Conservation (phyloP, 2,113 vertebrate species). For the Scomber scombrus region DNA sequence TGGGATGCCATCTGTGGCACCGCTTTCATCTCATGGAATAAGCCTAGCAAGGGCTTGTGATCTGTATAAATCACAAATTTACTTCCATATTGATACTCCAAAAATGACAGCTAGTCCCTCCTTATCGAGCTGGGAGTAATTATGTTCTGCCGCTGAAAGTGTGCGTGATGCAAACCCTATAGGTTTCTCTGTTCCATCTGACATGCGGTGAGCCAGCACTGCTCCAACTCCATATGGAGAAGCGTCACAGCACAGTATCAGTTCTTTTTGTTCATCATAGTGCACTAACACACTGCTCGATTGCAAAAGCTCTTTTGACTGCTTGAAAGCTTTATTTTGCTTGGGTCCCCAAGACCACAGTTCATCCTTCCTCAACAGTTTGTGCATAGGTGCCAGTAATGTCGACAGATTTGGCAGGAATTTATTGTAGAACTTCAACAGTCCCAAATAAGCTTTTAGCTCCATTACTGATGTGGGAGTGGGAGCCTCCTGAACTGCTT, state of each 20-base stretch:
- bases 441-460: constrained; percentile 31
- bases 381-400: constrained; percentile 17
- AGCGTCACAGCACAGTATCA: too few relatives aligned
- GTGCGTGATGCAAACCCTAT: not conserved
- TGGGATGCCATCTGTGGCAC: too few relatives aligned
- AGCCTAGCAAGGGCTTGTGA: too few relatives aligned
- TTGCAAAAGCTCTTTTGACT: not conserved
- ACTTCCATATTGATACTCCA: too few relatives aligned
- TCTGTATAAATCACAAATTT: too few relatives aligned
- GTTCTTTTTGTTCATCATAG: not conserved
- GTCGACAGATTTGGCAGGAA: constrained; percentile 32
- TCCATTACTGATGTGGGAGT: constrained; percentile 16
- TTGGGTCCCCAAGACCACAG: constrained; percentile 15
- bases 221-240: too few relatives aligned
- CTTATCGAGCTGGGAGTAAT: not conserved
- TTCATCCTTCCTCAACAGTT: constrained; percentile 1
- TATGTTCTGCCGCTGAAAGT: not conserved
- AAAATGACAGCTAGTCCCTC: constrained; percentile 31
- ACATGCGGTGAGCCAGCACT: too few relatives aligned
- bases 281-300: constrained; percentile 1
- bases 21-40: too few relatives aligned
- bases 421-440: constrained; percentile 27
- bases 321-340: constrained; percentile 24
- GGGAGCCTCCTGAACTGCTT: not conserved
- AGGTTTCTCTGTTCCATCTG: not conserved